phyloP scores from a whole-genome alignment of 2,113 vertebrate genomes.

The Tychaedon coryphoeus region DNA sequence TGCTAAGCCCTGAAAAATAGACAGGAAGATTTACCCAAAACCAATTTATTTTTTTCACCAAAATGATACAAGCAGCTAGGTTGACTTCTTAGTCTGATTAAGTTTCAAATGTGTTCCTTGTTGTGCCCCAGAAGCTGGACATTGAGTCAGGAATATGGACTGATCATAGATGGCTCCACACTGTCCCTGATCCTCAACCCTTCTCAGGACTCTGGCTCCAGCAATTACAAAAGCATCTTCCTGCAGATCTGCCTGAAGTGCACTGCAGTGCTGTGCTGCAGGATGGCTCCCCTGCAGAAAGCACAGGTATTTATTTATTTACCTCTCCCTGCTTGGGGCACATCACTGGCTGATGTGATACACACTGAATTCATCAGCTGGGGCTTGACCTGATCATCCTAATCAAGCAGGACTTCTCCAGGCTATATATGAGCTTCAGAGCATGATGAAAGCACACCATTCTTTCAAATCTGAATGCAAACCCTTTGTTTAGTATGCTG shows the following conservation, averaged over 20 bases:
- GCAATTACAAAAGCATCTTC: slow-evolving; percentile 90
- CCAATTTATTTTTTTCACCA: background rate
- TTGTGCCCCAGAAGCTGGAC: slow-evolving; percentile 82
- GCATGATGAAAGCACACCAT: background rate
- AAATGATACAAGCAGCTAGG: background rate
- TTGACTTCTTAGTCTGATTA: background rate
- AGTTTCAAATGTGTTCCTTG: background rate
- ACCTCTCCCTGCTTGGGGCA: background rate
- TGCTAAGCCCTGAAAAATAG: background rate
- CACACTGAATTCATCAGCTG: background rate
- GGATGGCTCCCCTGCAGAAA: slow-evolving; percentile 97
- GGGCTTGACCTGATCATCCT: background rate
- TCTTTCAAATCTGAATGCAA: background rate
- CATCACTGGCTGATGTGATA: rapidly evolving
- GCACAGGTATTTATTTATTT: slow-evolving; percentile 85
- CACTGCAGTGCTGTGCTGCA: slow-evolving; percentile 91
- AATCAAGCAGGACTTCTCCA: background rate
- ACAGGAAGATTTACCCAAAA: background rate
- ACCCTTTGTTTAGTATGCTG: background rate
- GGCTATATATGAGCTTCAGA: background rate
- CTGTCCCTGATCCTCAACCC: slow-evolving; percentile 89
- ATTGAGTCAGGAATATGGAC: slow-evolving; percentile 85
- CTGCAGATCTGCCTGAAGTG: slow-evolving; percentile 95
- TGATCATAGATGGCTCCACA: slow-evolving; percentile 93
- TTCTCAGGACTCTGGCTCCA: slow-evolving; percentile 79